These are phyloP conservation scores for Lates calcarifer DNA, from an alignment of 2,113 vertebrate genomes.

Conservation along the genomic window DNA sequence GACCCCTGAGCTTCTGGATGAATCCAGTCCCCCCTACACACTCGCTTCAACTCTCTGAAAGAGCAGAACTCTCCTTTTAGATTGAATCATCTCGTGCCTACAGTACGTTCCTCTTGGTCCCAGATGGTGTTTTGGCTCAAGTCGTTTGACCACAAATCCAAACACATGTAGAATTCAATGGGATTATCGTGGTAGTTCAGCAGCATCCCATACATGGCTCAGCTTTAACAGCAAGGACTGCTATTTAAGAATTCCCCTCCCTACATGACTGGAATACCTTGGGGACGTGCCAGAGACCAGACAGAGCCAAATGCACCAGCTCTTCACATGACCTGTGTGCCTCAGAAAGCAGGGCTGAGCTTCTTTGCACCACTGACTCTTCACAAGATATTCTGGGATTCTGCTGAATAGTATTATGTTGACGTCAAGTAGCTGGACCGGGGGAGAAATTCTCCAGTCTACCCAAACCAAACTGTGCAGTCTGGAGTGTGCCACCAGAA, in stretches of 20 bases:
- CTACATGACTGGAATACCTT: conserved; percentile 78
- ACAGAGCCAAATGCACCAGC: conserved; percentile 41
- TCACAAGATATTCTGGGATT: conserved; percentile 52
- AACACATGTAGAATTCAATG: conserved; percentile 51
- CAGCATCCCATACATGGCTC: conserved; percentile 75
- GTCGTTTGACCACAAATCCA: conserved; percentile 57
- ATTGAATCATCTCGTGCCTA: neutral
- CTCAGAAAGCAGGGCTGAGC: conserved; percentile 24
- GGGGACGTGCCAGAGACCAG: conserved; percentile 66
- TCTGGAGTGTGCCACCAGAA: conserved; percentile 48
- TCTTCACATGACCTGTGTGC: conserved; percentile 69
- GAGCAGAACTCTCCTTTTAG: neutral
- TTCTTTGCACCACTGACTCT: conserved; percentile 30
- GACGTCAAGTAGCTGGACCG: conserved; percentile 40
- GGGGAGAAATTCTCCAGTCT: conserved; percentile 6
- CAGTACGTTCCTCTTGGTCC: neutral
- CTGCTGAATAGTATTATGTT: conserved; percentile 47
- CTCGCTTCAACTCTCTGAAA: neutral
- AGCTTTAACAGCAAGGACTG: conserved; percentile 51
- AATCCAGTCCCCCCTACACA: neutral
- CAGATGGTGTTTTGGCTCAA: conserved; percentile 50
- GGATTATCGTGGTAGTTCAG: conserved; percentile 47
- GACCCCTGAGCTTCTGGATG: neutral
- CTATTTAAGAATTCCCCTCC: conserved; percentile 69
- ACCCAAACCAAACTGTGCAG: neutral